Conservation (phyloP, 2,113 vertebrate species). For the Cacatua alba region DNA sequence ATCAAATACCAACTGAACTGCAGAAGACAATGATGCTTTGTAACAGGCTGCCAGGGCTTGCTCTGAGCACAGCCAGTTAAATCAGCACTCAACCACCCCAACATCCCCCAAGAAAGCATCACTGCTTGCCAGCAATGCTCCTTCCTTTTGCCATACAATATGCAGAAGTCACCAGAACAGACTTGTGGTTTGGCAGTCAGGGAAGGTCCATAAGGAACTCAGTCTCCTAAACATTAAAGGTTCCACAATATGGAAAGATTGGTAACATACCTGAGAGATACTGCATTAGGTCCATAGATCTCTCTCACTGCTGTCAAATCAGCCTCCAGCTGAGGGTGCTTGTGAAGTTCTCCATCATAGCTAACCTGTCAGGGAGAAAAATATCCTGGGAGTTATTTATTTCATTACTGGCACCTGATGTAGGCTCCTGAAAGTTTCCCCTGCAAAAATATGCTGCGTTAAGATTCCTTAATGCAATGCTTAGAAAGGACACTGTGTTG, state of each 20-base stretch:
- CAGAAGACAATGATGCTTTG: neutral
- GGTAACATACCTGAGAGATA: slow-evolving; percentile 87
- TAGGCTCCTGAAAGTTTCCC: neutral
- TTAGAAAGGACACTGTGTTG: neutral
- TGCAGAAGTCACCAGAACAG: neutral
- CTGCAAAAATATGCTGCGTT: neutral
- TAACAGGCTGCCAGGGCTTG: neutral
- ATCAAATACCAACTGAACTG: neutral
- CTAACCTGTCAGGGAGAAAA: slow-evolving; percentile 75
- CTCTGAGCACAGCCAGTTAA: neutral
- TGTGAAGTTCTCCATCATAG: slow-evolving; percentile 89
- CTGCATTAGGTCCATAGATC: slow-evolving; percentile 86
- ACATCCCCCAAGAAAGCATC: neutral
- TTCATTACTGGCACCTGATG: neutral
- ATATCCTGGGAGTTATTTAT: neutral
- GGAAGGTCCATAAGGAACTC: neutral
- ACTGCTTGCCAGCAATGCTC: neutral
- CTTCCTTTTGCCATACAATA: neutral
- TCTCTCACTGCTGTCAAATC: slow-evolving; percentile 88
- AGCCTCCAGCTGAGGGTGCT: slow-evolving; percentile 88
- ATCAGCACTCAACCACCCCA: neutral
- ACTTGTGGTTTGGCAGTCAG: neutral
- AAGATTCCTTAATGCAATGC: neutral
- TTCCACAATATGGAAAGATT: neutral
- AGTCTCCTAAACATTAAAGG: neutral